A percentile compares a stretch with the other conserved stretches of the same genome.
Conservation (phyloP, 2,113 vertebrate species). For the Scomber colias region DNA sequence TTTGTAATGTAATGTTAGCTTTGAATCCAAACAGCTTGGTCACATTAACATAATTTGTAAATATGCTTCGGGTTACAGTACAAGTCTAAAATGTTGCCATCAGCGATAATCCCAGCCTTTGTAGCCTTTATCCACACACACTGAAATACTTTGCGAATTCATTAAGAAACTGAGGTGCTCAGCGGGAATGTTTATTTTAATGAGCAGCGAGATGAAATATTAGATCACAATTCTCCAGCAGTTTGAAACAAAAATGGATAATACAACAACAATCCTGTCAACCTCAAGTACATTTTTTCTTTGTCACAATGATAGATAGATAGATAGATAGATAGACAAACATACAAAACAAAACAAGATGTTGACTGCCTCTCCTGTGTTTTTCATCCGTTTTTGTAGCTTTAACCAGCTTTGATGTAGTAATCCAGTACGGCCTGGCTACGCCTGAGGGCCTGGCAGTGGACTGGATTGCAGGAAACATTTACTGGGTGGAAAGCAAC, state of each 20-base stretch:
- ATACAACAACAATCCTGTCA: neutral
- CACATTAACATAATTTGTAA: slow-evolving; percentile 49
- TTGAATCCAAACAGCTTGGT: slow-evolving; percentile 41
- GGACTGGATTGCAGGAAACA: slow-evolving; percentile 99
- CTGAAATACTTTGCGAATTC: slow-evolving; percentile 47
- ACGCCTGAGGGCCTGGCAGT: slow-evolving; percentile 96
- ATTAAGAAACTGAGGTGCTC: slow-evolving; percentile 39
- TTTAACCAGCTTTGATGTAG: slow-evolving; percentile 95
- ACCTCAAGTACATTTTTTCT: neutral
- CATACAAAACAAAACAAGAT: neutral
- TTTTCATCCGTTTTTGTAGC: slow-evolving; percentile 48
- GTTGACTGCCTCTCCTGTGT: neutral
- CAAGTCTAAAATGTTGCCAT: slow-evolving; percentile 30
- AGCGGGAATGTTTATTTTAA: slow-evolving; percentile 44
- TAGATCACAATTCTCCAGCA: neutral
- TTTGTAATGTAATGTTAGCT: slow-evolving; percentile 31
- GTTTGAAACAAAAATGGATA: slow-evolving; percentile 3
- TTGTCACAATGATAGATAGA: neutral
- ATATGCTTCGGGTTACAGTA: slow-evolving; percentile 27
- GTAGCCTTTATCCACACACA: slow-evolving; percentile 40
- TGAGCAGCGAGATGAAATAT: slow-evolving; percentile 24
- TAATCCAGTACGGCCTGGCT: slow-evolving; percentile 96
- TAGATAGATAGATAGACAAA: too few species aligned
- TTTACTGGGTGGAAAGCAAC: slow-evolving; percentile 99
- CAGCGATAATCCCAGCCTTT: slow-evolving; percentile 31